phyloP scores from a whole-genome alignment of 2,888 invertebrate genomes.

The Celastrina argiolus region DNA sequence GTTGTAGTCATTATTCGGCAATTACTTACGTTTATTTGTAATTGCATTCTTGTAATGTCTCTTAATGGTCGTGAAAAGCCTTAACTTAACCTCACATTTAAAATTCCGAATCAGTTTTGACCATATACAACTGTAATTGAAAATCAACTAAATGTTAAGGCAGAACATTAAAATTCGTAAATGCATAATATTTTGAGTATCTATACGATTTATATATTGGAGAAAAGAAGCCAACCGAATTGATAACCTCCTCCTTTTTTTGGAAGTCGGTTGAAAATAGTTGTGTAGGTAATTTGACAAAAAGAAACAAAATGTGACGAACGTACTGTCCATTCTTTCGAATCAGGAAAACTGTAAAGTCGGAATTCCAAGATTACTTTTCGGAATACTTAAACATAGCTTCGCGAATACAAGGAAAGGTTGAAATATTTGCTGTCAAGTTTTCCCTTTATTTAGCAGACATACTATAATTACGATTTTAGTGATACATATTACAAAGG shows the following conservation, averaged over 20 bases:
- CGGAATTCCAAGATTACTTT: background rate
- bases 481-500: too few relatives aligned
- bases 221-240: too few relatives aligned
- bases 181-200: background rate
- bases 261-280: too few relatives aligned
- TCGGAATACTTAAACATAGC: background rate
- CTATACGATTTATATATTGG: too few relatives aligned
- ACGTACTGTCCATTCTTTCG: too few relatives aligned
- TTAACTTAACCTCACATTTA: background rate
- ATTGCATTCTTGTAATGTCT: conserved; percentile 2
- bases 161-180: background rate
- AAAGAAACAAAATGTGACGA: too few relatives aligned
- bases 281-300: too few relatives aligned
- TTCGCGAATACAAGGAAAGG: background rate
- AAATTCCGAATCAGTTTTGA: background rate
- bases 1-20: conserved; percentile 10
- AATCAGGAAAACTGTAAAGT: background rate
- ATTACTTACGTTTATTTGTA: conserved; percentile 6
- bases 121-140: background rate
- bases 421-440: background rate
- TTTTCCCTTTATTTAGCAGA: too few relatives aligned
- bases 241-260: too few relatives aligned
- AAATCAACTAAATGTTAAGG: background rate
- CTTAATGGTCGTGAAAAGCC: background rate
- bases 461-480: too few relatives aligned